phyloP scores from a whole-genome alignment of 92 coral and sea anemone species.

The Heliopora coerulea region DNA sequence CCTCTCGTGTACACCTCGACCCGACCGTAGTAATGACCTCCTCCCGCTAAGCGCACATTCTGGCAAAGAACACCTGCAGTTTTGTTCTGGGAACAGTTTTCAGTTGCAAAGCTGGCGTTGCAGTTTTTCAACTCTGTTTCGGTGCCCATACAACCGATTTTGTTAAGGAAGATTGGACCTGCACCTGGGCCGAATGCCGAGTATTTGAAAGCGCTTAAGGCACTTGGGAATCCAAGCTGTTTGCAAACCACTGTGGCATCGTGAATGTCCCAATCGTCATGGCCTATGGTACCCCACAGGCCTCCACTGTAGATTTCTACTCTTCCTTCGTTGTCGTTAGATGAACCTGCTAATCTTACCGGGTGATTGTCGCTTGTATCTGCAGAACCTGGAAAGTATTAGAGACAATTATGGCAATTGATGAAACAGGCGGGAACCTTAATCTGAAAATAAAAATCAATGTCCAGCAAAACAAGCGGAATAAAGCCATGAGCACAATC shows the following conservation, averaged over 20 bases:
- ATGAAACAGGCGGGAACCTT: no score
- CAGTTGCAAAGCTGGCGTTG: background rate
- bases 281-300: constrained; percentile 8
- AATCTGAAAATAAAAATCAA: no score
- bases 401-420: no score
- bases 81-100: background rate
- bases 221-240: background rate
- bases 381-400: constrained; percentile 3
- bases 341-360: background rate
- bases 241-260: constrained; percentile 8
- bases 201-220: background rate
- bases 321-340: constrained; percentile 12
- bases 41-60: background rate
- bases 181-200: background rate
- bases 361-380: constrained; percentile 20
- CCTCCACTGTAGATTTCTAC: constrained; percentile 31
- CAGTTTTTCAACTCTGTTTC: constrained; percentile 6
- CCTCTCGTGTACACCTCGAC: constrained; percentile 23
- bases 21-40: background rate
- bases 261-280: constrained; percentile 9
- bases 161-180: background rate
- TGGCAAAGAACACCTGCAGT: constrained; percentile 22
- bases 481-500: no score
- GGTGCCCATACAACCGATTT: background rate
- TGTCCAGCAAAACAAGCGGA: no score